Conservation (phyloP, 2,888 invertebrate species). For the Rhorus exstirpatorius region DNA sequence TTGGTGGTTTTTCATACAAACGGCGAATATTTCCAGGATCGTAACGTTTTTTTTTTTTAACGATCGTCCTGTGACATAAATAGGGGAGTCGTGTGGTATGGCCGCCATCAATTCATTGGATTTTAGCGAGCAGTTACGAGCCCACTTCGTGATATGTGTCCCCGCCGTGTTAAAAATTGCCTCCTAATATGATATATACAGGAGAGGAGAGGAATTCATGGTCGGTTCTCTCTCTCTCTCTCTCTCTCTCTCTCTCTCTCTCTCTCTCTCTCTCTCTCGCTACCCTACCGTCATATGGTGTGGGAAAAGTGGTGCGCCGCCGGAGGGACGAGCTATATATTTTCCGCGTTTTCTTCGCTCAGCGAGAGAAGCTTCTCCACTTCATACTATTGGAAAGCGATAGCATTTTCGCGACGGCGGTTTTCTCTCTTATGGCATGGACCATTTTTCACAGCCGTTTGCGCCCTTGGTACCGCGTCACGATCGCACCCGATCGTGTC, state of each 20-base stretch:
- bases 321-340: slow-evolving; percentile 62
- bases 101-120: slow-evolving; percentile 75
- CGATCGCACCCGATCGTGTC: background rate
- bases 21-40: background rate
- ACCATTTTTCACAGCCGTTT: slow-evolving; percentile 76
- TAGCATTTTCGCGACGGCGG: slow-evolving; percentile 79
- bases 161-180: slow-evolving; percentile 82
- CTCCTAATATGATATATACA: slow-evolving; percentile 83
- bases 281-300: slow-evolving; percentile 11
- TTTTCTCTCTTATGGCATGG: slow-evolving; percentile 77
- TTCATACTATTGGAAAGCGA: slow-evolving; percentile 82
- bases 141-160: slow-evolving; percentile 78
- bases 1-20: background rate
- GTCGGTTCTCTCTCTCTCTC: slow-evolving; percentile 35
- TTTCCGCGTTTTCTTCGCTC: slow-evolving; percentile 66
- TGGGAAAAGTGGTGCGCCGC: slow-evolving; percentile 49
- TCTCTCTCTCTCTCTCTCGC: slow-evolving; percentile 3
- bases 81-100: slow-evolving; percentile 6
- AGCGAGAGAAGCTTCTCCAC: slow-evolving; percentile 58
- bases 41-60: slow-evolving; percentile 2
- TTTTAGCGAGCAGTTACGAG: slow-evolving; percentile 75
- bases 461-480: background rate
- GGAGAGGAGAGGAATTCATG: slow-evolving; percentile 34
- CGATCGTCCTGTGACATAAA: slow-evolving; percentile 31
- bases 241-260: slow-evolving; percentile 2